Conservation (phyloP, 2,797 vertebrate genomes). For the Brachymystax lenok region DNA sequence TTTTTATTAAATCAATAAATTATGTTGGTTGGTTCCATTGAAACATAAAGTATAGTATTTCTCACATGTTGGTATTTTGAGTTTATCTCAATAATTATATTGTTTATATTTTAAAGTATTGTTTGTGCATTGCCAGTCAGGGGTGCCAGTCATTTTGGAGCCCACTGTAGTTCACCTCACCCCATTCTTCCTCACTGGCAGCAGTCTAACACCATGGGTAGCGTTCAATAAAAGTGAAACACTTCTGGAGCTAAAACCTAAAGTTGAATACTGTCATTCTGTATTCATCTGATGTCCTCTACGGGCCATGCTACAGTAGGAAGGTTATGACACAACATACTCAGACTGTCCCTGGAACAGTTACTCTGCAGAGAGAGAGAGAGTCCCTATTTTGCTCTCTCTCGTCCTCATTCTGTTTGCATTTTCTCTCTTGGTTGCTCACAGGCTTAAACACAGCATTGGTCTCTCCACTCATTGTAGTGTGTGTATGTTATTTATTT, state of each 20-base stretch:
- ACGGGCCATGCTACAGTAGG: not conserved
- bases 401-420: conserved; percentile 16
- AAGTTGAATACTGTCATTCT: not conserved
- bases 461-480: conserved; percentile 19
- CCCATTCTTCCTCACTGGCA: not conserved
- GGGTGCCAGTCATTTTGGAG: no score
- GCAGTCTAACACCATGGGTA: not conserved
- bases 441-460: conserved; percentile 18
- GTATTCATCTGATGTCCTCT: not conserved
- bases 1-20: not conserved
- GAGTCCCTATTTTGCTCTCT: conserved; percentile 20
- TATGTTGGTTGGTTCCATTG: not conserved
- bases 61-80: not conserved
- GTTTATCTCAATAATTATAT: conserved; percentile 16
- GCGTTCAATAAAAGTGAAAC: not conserved
- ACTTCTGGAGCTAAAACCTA: not conserved
- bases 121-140: not conserved
- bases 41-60: not conserved
- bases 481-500: conserved; percentile 14
- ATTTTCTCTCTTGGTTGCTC: not conserved
- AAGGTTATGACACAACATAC: not conserved
- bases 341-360: not conserved
- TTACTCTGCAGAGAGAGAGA: not conserved
- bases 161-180: not conserved
- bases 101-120: conserved; percentile 10